Evolutionary conservation across 2,888 invertebrate genomes (phyloP), one percentile per base, ranked within the genome.

Genomic region (Xanthia icteritia): DNA sequence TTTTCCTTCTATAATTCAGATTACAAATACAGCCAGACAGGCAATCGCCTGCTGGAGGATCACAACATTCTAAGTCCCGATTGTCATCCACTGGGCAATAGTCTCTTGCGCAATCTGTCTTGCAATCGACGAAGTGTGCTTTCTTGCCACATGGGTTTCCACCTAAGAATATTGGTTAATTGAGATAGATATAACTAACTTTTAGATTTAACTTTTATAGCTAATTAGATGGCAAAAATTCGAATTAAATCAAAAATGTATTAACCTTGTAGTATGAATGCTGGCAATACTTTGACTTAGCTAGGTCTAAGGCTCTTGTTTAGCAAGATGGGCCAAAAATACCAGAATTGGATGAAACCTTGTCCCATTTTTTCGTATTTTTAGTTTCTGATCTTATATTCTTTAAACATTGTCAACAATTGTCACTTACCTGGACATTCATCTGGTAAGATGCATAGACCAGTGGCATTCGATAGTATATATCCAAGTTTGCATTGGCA

Each of bases 401-500:
- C 6, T 20, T 15, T 3, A 20, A 58, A 58, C 9, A 0, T 11
- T 51, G 31, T 63, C 11, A 42, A 36, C 23, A 36, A n/a, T n/a
- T 23, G 15, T 23, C 23, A 66, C 69, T 88, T 89, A 94, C 95
- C 89, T 79, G 88, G 82, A 76, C 93, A 93, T 36, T 92, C 15
- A 5, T 90, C 79, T 20, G 91, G 90, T 20, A 85, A 70, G 48
- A 93, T 85, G 74, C 93, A 93, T 68, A 60, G 81, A 6, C 91
- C 92, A 48, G 76, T 86, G 5, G 11, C 20, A 31, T 87, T 74
- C 4, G 85, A 88, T 20, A 85, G 77, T 15, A 93, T 63, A 63
- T 87, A 91, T 2, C 93, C 92, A 27, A 88, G 72, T 27, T 90
- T 82, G 73, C 93, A 93, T 82, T 90, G 85, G 45, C 93, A 93